These are phyloP conservation scores for Thecophora atra DNA, from an alignment of 2,888 invertebrate species.

Conservation along the genomic window DNA sequence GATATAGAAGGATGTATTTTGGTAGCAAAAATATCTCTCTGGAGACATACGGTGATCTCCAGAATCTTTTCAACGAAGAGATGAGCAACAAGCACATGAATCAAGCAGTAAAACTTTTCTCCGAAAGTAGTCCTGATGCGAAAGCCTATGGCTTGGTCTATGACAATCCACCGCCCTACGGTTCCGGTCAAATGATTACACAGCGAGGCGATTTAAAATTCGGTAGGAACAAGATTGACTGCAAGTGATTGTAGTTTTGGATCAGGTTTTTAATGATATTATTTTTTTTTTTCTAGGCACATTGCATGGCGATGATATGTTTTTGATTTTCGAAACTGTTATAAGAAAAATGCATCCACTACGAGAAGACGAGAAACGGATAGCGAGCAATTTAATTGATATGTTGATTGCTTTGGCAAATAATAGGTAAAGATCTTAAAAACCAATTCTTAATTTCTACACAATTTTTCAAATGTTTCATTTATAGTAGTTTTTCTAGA, in stretches of 20 bases:
- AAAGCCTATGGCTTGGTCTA: slow-evolving; percentile 74
- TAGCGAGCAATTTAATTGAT: slow-evolving; percentile 41
- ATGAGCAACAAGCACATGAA: slow-evolving; percentile 71
- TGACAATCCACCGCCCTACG: slow-evolving; percentile 69
- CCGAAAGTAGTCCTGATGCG: slow-evolving; percentile 65
- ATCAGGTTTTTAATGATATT: no score
- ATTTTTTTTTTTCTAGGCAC: slow-evolving; percentile 35
- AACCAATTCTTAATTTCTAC: background rate
- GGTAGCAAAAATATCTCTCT: slow-evolving; percentile 68
- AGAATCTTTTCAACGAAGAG: slow-evolving; percentile 72
- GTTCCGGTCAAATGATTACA: slow-evolving; percentile 69
- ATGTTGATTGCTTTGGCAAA: slow-evolving; percentile 42
- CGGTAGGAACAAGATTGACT: slow-evolving; percentile 68
- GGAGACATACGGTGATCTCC: slow-evolving; percentile 60
- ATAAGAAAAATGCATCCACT: slow-evolving; percentile 31
- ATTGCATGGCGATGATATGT: slow-evolving; percentile 44
- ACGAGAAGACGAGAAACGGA: slow-evolving; percentile 38
- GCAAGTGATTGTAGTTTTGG: no score
- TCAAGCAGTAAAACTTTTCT: slow-evolving; percentile 70
- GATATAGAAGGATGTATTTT: slow-evolving; percentile 52
- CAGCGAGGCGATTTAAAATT: slow-evolving; percentile 61
- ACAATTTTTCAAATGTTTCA: background rate
- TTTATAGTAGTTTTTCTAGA: no score
- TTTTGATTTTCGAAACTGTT: slow-evolving; percentile 36
- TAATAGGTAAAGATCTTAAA: slow-evolving; percentile 25